Conservation (phyloP, 2,113 vertebrate genomes). For the Thryonomys swinderianus region DNA sequence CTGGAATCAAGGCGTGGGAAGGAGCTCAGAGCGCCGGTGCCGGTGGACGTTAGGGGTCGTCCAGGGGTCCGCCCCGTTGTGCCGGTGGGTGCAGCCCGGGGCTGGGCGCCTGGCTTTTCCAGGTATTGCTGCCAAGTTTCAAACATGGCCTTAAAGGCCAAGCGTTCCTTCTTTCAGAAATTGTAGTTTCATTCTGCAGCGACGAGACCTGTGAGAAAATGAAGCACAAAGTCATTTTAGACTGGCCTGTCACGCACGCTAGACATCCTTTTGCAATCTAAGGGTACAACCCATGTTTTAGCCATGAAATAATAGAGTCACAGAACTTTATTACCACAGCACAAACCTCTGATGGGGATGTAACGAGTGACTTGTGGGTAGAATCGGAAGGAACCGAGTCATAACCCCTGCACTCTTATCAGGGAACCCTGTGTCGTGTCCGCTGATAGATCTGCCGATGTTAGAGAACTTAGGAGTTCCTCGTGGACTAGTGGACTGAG, state of each 20-base stretch:
- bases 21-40: neutral
- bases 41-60: slow-evolving; percentile 69
- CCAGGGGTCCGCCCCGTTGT: slow-evolving; percentile 67
- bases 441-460: neutral
- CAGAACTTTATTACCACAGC: neutral
- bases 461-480: neutral
- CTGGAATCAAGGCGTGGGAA: slow-evolving; percentile 59
- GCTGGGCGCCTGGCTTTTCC: slow-evolving; percentile 70
- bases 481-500: neutral
- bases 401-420: neutral
- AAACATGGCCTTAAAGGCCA: slow-evolving; percentile 75
- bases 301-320: neutral
- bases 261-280: neutral
- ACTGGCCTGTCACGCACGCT: neutral
- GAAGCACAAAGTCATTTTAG: slow-evolving; percentile 59
- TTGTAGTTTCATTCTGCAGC: slow-evolving; percentile 69
- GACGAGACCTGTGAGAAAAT: slow-evolving; percentile 69
- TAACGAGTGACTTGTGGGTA: neutral
- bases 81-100: slow-evolving; percentile 63
- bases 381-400: neutral
- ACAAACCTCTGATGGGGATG: neutral
- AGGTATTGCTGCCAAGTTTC: slow-evolving; percentile 71
- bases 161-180: slow-evolving; percentile 67
- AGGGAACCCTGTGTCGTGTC: neutral
- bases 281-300: neutral